Evolutionary conservation across 2,888 invertebrate genomes (phyloP), one percentile per base, ranked within the genome.

Genomic region (Agelastica alni): DNA sequence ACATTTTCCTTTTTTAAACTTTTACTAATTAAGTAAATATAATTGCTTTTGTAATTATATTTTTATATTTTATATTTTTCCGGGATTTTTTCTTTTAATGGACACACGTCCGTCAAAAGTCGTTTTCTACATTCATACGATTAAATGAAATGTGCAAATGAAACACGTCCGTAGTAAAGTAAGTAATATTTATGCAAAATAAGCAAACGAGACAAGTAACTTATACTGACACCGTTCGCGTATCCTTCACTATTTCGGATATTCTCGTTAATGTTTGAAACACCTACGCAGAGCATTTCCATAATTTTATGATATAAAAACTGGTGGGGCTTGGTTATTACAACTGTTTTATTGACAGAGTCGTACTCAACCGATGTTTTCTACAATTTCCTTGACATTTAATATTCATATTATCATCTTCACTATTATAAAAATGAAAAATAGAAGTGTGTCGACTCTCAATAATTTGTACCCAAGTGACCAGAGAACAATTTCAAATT

Each of bases 281-380:
- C 17, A 44, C 44, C 44, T 32, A 31, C 31, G 32, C 13, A 17
- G n/a, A 2, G 18, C 7, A 32, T 44, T 44, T 44, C 12, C 32
- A 44, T 31, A 44, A 44, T 44, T 44, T 44, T 44, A 31, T 20
- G n/a, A 12, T 31, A 12, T 17, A 18, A 4, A 32, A 44, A 32
- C 18, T 44, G 20, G 30, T 12, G 7, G 16, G 13, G 17, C 3
- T 34, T 16, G 4, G 3, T 17, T 13, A 34, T 2, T n/a, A 2
- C 4, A 16, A 34, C 12, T 16, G 9, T 16, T 14, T 2, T n/a
- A n/a, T n/a, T n/a, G n/a, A n/a, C n/a, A n/a, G n/a, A n/a, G n/a
- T n/a, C n/a, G n/a, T n/a, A n/a, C n/a, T n/a, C n/a, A n/a, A n/a
- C n/a, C n/a, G n/a, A n/a, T n/a, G n/a, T n/a, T n/a, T n/a, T n/a